Evolutionary conservation across 2,113 vertebrate species (phyloP).

Genomic region (Trematomus loennbergii): DNA sequence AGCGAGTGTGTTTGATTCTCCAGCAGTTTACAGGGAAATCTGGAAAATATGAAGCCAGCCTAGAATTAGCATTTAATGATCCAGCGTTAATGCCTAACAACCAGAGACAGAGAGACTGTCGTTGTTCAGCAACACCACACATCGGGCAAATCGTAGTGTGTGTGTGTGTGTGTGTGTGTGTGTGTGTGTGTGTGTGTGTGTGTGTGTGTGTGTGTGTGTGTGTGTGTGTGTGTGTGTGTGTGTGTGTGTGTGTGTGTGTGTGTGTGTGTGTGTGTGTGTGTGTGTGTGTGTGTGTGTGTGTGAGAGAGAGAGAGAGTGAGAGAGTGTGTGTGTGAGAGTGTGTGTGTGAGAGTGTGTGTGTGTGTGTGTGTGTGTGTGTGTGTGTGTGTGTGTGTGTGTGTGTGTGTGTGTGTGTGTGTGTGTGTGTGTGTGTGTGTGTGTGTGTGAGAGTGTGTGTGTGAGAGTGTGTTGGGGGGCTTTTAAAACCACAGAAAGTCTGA

Average conservation of each 20-base stretch:
- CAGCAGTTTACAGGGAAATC: conserved; percentile 22
- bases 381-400: neutral
- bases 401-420: conserved; percentile 15
- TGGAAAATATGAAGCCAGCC: conserved; percentile 64
- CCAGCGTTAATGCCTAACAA: conserved; percentile 26
- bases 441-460: no score
- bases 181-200: conserved; percentile 6
- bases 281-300: conserved; percentile 21
- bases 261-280: no score
- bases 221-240: conserved; percentile 18
- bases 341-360: no score
- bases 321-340: no score
- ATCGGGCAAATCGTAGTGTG: neutral
- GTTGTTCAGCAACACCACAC: conserved; percentile 27
- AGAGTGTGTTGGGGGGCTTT: neutral
- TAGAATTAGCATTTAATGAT: conserved; percentile 59
- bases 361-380: no score
- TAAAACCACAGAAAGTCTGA: conserved; percentile 62
- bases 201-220: neutral
- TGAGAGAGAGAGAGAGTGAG: no score
- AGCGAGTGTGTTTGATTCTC: neutral
- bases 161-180: conserved; percentile 19
- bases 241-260: no score
- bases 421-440: conserved; percentile 18
- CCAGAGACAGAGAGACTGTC: conserved; percentile 30